Percentiles rank a stretch among this genome's conserved stretches.
phyloP scores from a whole-genome alignment of 2,888 invertebrate species.

The Cyaniris semiargus region DNA sequence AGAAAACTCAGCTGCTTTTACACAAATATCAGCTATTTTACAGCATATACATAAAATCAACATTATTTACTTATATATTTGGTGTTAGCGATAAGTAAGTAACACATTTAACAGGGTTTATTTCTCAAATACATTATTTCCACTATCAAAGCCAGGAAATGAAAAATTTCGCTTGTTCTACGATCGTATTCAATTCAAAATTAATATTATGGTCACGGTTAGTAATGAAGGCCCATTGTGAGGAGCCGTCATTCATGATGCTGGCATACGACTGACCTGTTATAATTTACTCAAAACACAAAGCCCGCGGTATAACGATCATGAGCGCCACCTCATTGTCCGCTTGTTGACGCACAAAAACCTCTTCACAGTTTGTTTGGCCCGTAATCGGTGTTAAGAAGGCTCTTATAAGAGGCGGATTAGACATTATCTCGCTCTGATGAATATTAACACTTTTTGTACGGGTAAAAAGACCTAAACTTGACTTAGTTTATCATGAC shows the following conservation, averaged over 20 bases:
- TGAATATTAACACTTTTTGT: not conserved
- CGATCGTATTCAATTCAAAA: not conserved
- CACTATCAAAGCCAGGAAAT: not conserved
- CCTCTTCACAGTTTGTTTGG: slow-evolving; percentile 74
- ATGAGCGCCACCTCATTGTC: slow-evolving; percentile 74
- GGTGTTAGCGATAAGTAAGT: too few relatives aligned
- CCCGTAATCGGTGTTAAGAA: slow-evolving; percentile 66
- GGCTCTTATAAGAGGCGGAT: slow-evolving; percentile 54
- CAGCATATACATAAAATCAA: too few relatives aligned
- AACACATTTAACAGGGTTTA: not conserved
- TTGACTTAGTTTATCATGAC: not conserved
- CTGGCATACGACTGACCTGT: slow-evolving; percentile 69
- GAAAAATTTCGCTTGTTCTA: slow-evolving; percentile 5
- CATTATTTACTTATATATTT: too few relatives aligned
- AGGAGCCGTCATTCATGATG: slow-evolving; percentile 52
- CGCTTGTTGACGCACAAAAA: slow-evolving; percentile 74
- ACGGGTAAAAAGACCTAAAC: not conserved
- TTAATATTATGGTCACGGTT: slow-evolving; percentile 70
- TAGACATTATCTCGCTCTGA: slow-evolving; percentile 39
- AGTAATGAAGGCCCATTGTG: slow-evolving; percentile 72
- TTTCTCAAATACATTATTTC: not conserved
- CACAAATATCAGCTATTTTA: too few relatives aligned
- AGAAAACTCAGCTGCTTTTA: too few relatives aligned
- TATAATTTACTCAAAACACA: slow-evolving; percentile 81
- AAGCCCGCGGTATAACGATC: slow-evolving; percentile 78